A percentile compares a stretch with the other conserved stretches of the same genome.
Conservation (phyloP, 2,888 invertebrate genomes). For the Idaea biselata region DNA sequence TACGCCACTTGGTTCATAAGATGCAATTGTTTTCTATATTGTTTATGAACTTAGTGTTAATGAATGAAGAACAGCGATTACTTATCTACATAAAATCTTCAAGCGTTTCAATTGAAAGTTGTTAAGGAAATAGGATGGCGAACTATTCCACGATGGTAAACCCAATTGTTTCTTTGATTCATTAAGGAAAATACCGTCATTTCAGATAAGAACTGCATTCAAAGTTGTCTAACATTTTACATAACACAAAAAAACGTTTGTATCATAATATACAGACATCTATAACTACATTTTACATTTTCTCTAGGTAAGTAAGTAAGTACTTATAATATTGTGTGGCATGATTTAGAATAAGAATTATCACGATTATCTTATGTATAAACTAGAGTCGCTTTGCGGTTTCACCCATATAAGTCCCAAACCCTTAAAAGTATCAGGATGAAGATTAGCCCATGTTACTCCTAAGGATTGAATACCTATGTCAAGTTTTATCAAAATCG, state of each 20-base stretch:
- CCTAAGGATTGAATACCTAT: too few relatives aligned
- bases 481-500: too few relatives aligned
- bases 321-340: background rate
- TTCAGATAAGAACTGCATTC: conserved; percentile 1
- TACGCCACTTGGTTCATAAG: background rate
- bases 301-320: background rate
- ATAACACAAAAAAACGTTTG: background rate
- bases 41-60: background rate
- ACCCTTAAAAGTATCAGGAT: too few relatives aligned
- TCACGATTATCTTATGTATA: too few relatives aligned
- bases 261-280: background rate
- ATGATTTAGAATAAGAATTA: too few relatives aligned
- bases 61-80: background rate
- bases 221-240: background rate
- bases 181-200: background rate
- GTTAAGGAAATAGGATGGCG: conserved; percentile 1
- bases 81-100: conserved; percentile 3
- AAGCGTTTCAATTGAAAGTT: conserved; percentile 3
- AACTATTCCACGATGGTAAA: background rate
- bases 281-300: background rate
- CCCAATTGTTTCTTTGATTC: background rate
- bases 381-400: too few relatives aligned
- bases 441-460: too few relatives aligned
- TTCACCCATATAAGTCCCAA: too few relatives aligned
- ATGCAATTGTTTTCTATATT: background rate